Conservation (phyloP, 1,140 invertebrate species). For the Lordiphosa stackelbergi region DNA sequence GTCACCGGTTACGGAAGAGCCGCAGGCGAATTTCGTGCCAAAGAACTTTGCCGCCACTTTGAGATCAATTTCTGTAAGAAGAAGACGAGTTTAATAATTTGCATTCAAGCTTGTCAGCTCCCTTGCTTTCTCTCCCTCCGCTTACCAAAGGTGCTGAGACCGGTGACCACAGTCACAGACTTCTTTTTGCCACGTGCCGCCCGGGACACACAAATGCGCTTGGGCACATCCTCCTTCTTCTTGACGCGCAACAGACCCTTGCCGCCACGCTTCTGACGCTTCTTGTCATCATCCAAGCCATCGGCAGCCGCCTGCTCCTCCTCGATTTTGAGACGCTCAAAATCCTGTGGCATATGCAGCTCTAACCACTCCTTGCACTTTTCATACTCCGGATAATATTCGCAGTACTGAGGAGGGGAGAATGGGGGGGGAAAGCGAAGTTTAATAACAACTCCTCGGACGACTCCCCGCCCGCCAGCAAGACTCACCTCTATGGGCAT, state of each 20-base stretch:
- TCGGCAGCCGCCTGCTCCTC: conserved; percentile 81
- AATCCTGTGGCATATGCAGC: conserved; percentile 94
- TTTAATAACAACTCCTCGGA: neutral
- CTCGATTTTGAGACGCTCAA: conserved; percentile 86
- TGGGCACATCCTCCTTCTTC: conserved; percentile 91
- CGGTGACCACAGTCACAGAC: conserved; percentile 94
- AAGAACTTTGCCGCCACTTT: conserved; percentile 99
- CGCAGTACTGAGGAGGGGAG: conserved; percentile 88
- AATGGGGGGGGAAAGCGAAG: neutral
- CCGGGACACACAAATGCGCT: conserved; percentile 92
- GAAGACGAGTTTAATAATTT: neutral
- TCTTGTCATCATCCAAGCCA: conserved; percentile 90
- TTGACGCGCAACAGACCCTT: conserved; percentile 93
- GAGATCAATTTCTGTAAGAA: conserved; percentile 92
- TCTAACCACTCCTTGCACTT: conserved; percentile 98
- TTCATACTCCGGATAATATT: conserved; percentile 98
- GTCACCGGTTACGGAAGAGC: conserved; percentile 97
- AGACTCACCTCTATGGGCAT: conserved; percentile 88
- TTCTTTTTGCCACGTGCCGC: conserved; percentile 99
- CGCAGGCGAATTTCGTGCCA: conserved; percentile 98
- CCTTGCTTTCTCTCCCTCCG: too few relatives aligned
- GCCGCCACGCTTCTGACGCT: conserved; percentile 92
- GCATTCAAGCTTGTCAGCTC: neutral
- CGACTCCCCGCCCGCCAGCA: neutral
- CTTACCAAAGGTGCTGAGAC: conserved; percentile 91